Conservation (phyloP, 2,888 invertebrate genomes). For the Schrankia costaestrigalis region DNA sequence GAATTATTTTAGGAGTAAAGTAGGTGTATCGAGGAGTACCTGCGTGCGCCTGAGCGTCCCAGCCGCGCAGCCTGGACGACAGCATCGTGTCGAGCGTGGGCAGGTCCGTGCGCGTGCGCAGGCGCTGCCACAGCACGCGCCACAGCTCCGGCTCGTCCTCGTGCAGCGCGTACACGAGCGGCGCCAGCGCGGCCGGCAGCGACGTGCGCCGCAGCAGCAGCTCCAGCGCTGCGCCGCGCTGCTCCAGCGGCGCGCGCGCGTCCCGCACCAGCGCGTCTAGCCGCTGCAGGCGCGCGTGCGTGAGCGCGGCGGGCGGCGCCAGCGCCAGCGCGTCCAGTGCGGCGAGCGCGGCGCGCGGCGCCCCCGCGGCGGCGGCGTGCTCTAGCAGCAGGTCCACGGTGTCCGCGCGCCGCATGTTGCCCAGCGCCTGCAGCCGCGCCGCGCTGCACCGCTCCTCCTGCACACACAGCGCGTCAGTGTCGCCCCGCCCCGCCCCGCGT, state of each 20-base stretch:
- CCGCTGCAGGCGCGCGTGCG: conserved; percentile 20
- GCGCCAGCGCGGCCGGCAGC: conserved; percentile 31
- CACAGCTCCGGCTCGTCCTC: conserved; percentile 46
- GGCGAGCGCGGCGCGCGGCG: conserved; percentile 30
- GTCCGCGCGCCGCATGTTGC: conserved; percentile 49
- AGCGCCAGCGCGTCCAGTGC: conserved; percentile 26
- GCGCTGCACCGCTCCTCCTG: conserved; percentile 42
- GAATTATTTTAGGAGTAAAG: neutral
- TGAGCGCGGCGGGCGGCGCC: conserved; percentile 16
- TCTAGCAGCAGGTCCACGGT: conserved; percentile 38
- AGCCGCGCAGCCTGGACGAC: conserved; percentile 26
- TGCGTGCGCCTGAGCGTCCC: conserved; percentile 40
- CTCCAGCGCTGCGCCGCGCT: conserved; percentile 52
- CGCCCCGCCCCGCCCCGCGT: neutral
- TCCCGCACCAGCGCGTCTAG: conserved; percentile 28
- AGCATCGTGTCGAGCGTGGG: conserved; percentile 30
- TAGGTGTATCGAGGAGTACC: conserved; percentile 14
- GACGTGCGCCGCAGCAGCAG: conserved; percentile 30
- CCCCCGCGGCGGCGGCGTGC: conserved; percentile 32
- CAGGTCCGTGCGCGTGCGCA: conserved; percentile 30
- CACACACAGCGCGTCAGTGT: neutral
- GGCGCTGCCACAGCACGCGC: conserved; percentile 53
- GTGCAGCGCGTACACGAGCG: conserved; percentile 27
- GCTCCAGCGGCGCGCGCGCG: conserved; percentile 31
- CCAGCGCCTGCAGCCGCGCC: conserved; percentile 45